Evolutionary conservation across 1,140 invertebrate genomes (phyloP).

Genomic region (Ridgeia piscesae): DNA sequence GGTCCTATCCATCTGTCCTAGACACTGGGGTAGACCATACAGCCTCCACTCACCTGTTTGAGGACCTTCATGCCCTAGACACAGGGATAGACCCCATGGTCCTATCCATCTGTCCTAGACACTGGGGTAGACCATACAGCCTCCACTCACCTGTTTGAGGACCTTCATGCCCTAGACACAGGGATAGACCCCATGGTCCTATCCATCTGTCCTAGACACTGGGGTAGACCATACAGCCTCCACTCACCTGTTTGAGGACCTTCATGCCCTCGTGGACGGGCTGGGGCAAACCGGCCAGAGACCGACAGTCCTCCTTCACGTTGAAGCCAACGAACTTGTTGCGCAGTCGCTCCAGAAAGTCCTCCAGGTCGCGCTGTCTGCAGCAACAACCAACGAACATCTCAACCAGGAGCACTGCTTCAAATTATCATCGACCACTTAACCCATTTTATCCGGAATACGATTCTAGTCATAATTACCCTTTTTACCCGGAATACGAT

Average conservation of each 20-base stretch:
- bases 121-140: not conserved
- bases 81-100: not conserved
- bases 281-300: constrained; percentile 86
- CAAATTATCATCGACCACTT: not conserved
- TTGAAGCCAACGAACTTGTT: constrained; percentile 94
- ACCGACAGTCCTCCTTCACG: constrained; percentile 69
- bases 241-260: constrained; percentile 72
- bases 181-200: not conserved
- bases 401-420: not conserved
- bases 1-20: no score
- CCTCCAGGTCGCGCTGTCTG: constrained; percentile 64
- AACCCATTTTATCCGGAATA: no score
- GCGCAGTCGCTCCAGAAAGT: constrained; percentile 86
- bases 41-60: no score
- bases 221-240: not conserved
- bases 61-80: no score
- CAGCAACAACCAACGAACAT: constrained; percentile 19
- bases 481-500: no score
- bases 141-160: no score
- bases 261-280: constrained; percentile 94
- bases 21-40: not conserved
- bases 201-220: no score
- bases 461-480: no score
- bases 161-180: not conserved
- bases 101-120: no score